Evolutionary conservation across 2,797 vertebrate species (phyloP).

Genomic region (Cynopterus sphinx): DNA sequence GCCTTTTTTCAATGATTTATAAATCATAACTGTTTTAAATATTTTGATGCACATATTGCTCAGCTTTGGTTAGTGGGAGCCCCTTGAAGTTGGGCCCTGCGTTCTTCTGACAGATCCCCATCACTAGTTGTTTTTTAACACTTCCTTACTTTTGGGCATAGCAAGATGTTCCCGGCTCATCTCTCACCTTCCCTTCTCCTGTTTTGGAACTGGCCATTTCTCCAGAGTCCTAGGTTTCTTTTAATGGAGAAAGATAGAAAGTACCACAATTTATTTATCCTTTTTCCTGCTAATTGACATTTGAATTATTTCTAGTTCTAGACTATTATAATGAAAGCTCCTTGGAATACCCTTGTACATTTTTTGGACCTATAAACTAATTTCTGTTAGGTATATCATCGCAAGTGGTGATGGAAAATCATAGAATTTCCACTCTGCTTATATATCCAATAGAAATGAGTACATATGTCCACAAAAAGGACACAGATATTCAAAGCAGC

Average conservation of each 20-base stretch:
- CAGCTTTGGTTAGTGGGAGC: neutral
- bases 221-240: neutral
- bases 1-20: neutral
- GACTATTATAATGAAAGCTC: neutral
- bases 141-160: neutral
- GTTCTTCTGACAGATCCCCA: neutral
- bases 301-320: conserved; percentile 15
- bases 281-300: neutral
- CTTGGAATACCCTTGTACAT: neutral
- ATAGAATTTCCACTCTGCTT: neutral
- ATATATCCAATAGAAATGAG: neutral
- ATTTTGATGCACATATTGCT: neutral
- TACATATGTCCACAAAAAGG: neutral
- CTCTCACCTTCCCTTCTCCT: neutral
- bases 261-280: neutral
- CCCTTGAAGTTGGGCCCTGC: neutral
- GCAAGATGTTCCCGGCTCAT: neutral
- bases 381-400: neutral
- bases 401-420: neutral
- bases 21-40: neutral
- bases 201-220: neutral
- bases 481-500: neutral
- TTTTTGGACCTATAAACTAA: no score
- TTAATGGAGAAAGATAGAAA: neutral
- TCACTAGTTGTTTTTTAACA: neutral